Evolutionary conservation across 2,113 vertebrate genomes (phyloP).

Genomic region (Amblyornis subalaris): DNA sequence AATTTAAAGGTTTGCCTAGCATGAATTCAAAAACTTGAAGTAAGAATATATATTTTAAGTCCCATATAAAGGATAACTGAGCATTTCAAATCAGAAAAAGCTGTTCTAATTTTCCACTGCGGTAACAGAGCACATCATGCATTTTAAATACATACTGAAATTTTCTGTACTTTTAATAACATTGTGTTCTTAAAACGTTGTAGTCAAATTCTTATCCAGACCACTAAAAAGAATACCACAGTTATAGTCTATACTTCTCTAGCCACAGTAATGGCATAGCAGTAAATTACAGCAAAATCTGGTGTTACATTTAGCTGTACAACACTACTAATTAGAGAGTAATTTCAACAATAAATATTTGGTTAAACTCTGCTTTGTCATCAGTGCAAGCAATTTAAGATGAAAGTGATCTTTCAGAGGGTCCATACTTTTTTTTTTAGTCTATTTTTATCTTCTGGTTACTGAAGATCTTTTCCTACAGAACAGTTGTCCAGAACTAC

Average conservation of each 20-base stretch:
- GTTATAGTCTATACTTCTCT: constrained; percentile 18
- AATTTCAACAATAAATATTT: constrained; percentile 73
- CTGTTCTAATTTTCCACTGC: background rate
- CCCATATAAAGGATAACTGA: background rate
- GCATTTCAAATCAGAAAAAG: constrained; percentile 29
- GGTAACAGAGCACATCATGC: constrained; percentile 43
- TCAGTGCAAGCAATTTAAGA: constrained; percentile 67
- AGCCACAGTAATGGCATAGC: constrained; percentile 57
- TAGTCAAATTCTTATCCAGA: constrained; percentile 44
- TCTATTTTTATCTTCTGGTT: constrained; percentile 70
- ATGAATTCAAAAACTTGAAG: background rate
- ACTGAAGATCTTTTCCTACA: constrained; percentile 31
- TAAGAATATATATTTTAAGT: background rate
- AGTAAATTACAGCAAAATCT: constrained; percentile 54
- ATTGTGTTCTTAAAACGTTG: constrained; percentile 9
- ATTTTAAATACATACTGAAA: constrained; percentile 24
- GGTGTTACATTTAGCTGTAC: constrained; percentile 65
- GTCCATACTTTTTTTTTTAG: constrained; percentile 42
- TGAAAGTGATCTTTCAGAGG: constrained; percentile 47
- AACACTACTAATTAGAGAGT: constrained; percentile 66
- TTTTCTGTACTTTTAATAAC: background rate
- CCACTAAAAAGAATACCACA: constrained; percentile 60
- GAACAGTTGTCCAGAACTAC: constrained; percentile 43
- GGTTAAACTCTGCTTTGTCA: constrained; percentile 71
- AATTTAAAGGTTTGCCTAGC: background rate